These are phyloP conservation scores for Takifugu rubripes DNA, from an alignment of 2,797 vertebrate species.

Conservation along the genomic window DNA sequence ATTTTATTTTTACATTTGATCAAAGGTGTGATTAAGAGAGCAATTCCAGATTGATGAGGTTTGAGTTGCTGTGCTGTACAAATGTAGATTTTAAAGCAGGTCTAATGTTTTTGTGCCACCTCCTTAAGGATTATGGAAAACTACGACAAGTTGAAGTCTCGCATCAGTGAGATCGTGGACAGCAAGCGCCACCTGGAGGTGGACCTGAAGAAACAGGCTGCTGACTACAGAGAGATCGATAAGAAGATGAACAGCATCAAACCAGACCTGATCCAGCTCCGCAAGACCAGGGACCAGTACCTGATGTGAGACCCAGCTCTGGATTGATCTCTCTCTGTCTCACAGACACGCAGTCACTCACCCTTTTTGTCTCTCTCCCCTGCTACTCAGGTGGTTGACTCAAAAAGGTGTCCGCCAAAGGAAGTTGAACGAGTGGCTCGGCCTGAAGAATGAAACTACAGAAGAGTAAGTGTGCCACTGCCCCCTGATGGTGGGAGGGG, in stretches of 20 bases:
- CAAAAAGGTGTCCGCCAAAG: slow-evolving; percentile 90
- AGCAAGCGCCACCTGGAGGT: slow-evolving; percentile 89
- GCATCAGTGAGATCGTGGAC: slow-evolving; percentile 88
- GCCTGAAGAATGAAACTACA: slow-evolving; percentile 83
- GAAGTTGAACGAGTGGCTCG: slow-evolving; percentile 90
- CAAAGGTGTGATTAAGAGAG: background rate
- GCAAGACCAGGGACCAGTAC: slow-evolving; percentile 91
- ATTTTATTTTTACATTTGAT: no score
- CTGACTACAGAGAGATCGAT: slow-evolving; percentile 89
- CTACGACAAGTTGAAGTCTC: slow-evolving; percentile 84
- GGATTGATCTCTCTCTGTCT: background rate
- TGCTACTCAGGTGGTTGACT: slow-evolving; percentile 82
- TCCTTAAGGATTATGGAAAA: slow-evolving; percentile 82
- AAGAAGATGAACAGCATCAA: slow-evolving; percentile 97
- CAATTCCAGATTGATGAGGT: no score
- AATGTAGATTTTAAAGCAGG: no score
- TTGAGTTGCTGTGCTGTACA: background rate
- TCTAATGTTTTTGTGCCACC: background rate
- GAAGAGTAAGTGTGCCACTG: slow-evolving; percentile 80
- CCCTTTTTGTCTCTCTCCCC: background rate
- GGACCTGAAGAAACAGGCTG: slow-evolving; percentile 86
- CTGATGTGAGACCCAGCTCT: slow-evolving; percentile 73
- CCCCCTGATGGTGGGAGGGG: background rate
- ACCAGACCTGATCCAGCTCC: slow-evolving; percentile 90
- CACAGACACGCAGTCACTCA: background rate